A percentile compares a stretch with the other conserved stretches of the same genome.
Evolutionary conservation across 2,888 invertebrate genomes (phyloP).

Genomic region (Ophion ventricosus): DNA sequence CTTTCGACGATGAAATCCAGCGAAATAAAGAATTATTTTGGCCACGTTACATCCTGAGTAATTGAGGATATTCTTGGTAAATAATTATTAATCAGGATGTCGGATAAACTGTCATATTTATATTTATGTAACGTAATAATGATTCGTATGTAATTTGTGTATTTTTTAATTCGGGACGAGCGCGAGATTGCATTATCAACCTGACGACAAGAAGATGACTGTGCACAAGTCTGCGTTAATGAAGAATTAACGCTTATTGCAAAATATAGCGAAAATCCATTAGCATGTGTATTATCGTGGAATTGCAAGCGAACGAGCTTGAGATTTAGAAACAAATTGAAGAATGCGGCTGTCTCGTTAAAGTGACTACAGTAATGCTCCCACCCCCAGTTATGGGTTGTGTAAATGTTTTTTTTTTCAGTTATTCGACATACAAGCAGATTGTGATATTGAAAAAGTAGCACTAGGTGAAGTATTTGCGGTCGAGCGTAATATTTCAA

Average conservation of each 20-base stretch:
- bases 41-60: not conserved
- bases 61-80: not conserved
- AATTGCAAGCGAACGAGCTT: not conserved
- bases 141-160: too few relatives aligned
- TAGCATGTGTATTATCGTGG: not conserved
- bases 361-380: not conserved
- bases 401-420: not conserved
- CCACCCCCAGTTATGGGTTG: not conserved
- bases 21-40: conserved; percentile 1
- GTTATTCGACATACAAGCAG: not conserved
- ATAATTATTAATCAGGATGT: not conserved
- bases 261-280: not conserved
- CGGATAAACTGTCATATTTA: not conserved
- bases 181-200: not conserved
- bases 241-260: not conserved
- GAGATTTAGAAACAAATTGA: too few relatives aligned
- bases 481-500: not conserved
- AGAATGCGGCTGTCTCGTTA: conserved; percentile 4
- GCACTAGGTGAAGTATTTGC: not conserved
- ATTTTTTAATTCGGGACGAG: too few relatives aligned
- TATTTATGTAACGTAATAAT: too few relatives aligned
- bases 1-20: not conserved
- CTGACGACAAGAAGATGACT: not conserved
- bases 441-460: not conserved
- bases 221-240: too few relatives aligned